These are phyloP conservation scores for Ginglymostoma cirratum DNA, from an alignment of 2,113 vertebrate species.

Conservation along the genomic window DNA sequence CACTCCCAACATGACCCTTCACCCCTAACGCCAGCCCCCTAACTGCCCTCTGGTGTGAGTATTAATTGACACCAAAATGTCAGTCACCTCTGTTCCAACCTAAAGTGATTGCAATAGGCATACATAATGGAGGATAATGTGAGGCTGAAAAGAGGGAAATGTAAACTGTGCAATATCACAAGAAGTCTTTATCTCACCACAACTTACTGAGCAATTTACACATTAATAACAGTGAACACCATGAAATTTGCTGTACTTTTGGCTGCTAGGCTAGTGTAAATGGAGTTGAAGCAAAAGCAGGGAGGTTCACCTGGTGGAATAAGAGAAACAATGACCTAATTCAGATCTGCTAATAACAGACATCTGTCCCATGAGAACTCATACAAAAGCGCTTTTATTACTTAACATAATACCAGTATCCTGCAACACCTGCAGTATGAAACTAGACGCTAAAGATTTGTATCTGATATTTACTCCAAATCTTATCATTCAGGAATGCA, in stretches of 20 bases:
- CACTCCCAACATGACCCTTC: too few relatives aligned
- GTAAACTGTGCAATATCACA: background rate
- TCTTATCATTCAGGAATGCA: constrained; percentile 32
- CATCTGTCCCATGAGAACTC: background rate
- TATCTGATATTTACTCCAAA: constrained; percentile 29
- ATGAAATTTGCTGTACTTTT: background rate
- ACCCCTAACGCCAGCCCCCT: too few relatives aligned
- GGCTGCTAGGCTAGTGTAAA: background rate
- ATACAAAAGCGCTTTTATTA: constrained; percentile 24
- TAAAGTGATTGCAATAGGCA: too few relatives aligned
- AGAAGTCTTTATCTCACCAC: background rate
- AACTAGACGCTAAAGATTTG: background rate
- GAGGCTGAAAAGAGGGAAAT: too few relatives aligned
- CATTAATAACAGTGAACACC: background rate
- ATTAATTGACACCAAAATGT: too few relatives aligned
- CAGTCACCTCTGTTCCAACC: too few relatives aligned
- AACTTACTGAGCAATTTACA: background rate
- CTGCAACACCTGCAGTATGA: constrained; percentile 1
- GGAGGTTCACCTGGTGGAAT: background rate
- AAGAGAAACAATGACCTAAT: constrained; percentile 20
- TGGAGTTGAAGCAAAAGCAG: background rate
- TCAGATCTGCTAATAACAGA: background rate
- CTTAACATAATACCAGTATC: background rate
- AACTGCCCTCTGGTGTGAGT: too few relatives aligned
- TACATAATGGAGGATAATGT: background rate